Conservation (phyloP, 2,113 vertebrate genomes). For the Callipepla californica region DNA sequence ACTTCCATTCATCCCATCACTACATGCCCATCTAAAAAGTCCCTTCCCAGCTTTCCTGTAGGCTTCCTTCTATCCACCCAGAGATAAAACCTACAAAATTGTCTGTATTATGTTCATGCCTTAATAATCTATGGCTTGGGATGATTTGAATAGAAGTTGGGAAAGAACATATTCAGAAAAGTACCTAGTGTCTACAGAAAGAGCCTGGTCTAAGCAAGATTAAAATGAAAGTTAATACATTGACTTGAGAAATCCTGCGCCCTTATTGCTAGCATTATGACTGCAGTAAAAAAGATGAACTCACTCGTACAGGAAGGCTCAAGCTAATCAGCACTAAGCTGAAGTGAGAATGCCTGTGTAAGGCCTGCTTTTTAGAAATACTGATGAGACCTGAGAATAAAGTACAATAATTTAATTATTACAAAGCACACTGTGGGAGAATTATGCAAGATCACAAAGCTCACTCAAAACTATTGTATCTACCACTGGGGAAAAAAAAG, state of each 20-base stretch:
- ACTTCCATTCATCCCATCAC: no score
- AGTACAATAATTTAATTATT: neutral
- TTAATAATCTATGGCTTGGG: neutral
- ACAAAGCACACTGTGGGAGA: neutral
- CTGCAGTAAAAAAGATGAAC: neutral
- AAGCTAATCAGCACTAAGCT: neutral
- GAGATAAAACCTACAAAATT: neutral
- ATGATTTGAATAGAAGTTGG: neutral
- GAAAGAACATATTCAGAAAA: neutral
- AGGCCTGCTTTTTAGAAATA: neutral
- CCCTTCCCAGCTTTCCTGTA: no score
- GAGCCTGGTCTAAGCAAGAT: neutral
- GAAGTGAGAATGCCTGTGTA: neutral
- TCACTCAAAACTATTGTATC: neutral
- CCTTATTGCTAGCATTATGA: neutral
- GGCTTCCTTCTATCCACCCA: no score
- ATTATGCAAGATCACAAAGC: neutral
- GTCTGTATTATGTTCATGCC: neutral
- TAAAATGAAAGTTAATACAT: neutral
- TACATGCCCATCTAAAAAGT: no score
- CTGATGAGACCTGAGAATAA: neutral
- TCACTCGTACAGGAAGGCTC: neutral
- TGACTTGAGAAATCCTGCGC: neutral
- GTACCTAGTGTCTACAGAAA: neutral
- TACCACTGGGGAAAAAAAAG: neutral